Conservation (phyloP, 2,113 vertebrate species). For the Scomber colias region DNA sequence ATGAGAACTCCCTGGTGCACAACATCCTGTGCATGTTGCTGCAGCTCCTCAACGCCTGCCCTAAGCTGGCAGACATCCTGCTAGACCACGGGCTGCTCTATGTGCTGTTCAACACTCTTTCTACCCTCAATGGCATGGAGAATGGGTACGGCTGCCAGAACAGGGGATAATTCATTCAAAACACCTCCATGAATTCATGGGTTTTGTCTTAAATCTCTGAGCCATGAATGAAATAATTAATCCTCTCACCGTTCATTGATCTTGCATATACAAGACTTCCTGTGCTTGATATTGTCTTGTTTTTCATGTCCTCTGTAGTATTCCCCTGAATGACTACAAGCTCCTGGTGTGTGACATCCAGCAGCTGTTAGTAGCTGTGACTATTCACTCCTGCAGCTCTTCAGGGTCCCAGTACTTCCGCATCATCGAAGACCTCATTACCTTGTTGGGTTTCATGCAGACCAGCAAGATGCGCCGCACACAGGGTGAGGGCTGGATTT, state of each 20-base stretch:
- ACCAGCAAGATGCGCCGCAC: constrained; percentile 93
- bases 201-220: constrained; percentile 47
- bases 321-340: constrained; percentile 93
- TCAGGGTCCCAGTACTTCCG: constrained; percentile 98
- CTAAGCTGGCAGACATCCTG: constrained; percentile 95
- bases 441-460: constrained; percentile 95
- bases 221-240: constrained; percentile 60
- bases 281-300: constrained; percentile 36
- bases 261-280: not conserved
- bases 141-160: constrained; percentile 87
- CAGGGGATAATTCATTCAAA: constrained; percentile 29
- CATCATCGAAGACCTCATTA: constrained; percentile 98
- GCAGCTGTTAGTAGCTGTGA: constrained; percentile 93
- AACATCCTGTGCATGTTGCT: constrained; percentile 92
- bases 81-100: constrained; percentile 97
- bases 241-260: constrained; percentile 52
- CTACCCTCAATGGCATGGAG: constrained; percentile 95
- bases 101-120: constrained; percentile 94
- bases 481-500: constrained; percentile 86
- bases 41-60: constrained; percentile 95
- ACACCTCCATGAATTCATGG: constrained; percentile 16
- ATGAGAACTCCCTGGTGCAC: constrained; percentile 93
- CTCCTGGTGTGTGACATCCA: constrained; percentile 95
- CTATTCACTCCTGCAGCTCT: constrained; percentile 97
- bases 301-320: constrained; percentile 80